phyloP scores from a whole-genome alignment of 2,113 vertebrate species.

The Myiozetetes cayanensis region DNA sequence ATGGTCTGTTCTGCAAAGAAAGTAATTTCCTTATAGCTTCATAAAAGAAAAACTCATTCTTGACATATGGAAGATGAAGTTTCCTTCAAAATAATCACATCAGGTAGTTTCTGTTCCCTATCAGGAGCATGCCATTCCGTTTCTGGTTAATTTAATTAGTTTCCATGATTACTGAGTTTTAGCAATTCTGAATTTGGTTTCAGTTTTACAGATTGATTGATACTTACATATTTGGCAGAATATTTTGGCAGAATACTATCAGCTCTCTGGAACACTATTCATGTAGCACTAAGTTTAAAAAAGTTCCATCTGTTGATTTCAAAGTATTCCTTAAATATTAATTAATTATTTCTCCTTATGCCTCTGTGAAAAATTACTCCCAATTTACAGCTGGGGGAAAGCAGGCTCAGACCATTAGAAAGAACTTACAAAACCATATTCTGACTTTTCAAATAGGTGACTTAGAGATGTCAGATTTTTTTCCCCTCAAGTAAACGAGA shows the following conservation, averaged over 20 bases:
- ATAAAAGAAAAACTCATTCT: neutral
- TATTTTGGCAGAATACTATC: constrained; percentile 9
- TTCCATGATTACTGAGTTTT: neutral
- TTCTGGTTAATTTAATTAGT: neutral
- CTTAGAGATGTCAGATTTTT: neutral
- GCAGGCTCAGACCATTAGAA: neutral
- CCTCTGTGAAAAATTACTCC: neutral
- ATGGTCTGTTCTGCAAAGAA: neutral
- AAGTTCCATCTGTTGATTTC: neutral
- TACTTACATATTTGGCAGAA: neutral
- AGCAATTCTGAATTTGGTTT: neutral
- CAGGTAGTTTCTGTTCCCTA: neutral
- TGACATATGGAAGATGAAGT: neutral
- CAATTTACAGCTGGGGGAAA: neutral
- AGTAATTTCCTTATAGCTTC: neutral
- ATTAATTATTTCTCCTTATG: neutral
- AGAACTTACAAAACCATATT: neutral
- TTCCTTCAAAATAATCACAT: neutral
- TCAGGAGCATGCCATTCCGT: neutral
- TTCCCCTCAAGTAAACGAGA: neutral
- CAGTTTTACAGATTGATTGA: neutral
- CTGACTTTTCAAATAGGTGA: neutral
- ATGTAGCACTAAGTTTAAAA: neutral
- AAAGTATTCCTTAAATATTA: neutral
- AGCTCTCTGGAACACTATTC: neutral